phyloP scores from a whole-genome alignment of 1,140 invertebrate species.

The Listronotus oregonensis region DNA sequence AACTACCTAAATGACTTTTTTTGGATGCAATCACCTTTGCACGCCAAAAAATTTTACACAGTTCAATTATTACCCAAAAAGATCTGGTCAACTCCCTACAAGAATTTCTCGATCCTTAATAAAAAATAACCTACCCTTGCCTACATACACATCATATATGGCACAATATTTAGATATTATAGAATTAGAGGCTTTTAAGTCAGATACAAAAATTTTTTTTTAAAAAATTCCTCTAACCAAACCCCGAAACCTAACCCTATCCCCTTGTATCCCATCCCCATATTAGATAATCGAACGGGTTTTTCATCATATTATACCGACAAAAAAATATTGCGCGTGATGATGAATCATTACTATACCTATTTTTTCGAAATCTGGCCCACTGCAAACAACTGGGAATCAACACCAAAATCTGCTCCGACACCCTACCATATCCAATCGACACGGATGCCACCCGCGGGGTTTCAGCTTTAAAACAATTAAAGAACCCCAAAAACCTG shows the following conservation, averaged over 20 bases:
- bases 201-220: slow-evolving; percentile 19
- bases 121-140: no score
- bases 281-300: neutral
- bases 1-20: slow-evolving; percentile 14
- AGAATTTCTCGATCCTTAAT: slow-evolving; percentile 27
- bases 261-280: no score
- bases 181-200: slow-evolving; percentile 32
- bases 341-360: slow-evolving; percentile 8
- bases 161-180: slow-evolving; percentile 24
- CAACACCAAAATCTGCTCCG: slow-evolving; percentile 14
- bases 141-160: no score
- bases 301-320: slow-evolving; percentile 11
- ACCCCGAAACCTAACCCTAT: no score
- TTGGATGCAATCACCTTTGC: slow-evolving; percentile 28
- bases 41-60: no score
- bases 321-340: slow-evolving; percentile 21
- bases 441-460: slow-evolving; percentile 21
- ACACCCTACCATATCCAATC: slow-evolving; percentile 25
- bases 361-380: neutral
- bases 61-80: neutral
- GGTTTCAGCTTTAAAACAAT: slow-evolving; percentile 20
- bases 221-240: slow-evolving; percentile 12
- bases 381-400: slow-evolving; percentile 3
- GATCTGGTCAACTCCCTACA: slow-evolving; percentile 17
- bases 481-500: slow-evolving; percentile 8